Base-by-base conservation (phyloP, 2,797 vertebrate species). In the Limnodromus scolopaceus region DNA sequence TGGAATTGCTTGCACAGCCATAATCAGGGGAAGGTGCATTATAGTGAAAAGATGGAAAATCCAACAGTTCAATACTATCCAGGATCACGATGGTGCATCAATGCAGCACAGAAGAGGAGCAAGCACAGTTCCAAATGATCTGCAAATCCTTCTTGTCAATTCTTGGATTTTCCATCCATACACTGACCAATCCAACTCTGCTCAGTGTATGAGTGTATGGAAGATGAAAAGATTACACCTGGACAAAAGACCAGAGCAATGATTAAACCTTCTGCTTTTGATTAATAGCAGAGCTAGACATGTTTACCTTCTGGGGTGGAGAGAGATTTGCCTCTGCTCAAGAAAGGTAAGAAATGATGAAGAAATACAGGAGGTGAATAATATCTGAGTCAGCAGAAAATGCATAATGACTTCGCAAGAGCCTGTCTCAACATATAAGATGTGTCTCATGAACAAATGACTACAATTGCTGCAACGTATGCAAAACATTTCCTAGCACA, bases 381-480 rank as follows among this genome's bases (percentile, higher is more conserved):
- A 46, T 7, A 19, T 72, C 91, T 83, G 91, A 97, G 66, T 96
- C 54, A 6, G 87, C 95, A 95, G 60, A 93, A 97, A 95, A 70
- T 20, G 19, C 27, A 46, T 80, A 93, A 81, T 46, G 90, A 88
- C 87, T 97, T 94, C 5, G 24, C 95, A 94, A 94, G 97, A 96
- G 68, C 54, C 80, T 92, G 61, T 95, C 95, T 89, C 84, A 28
- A 64, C 16, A 38, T 68, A 23, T 28, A 72, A 91, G 74, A 5
- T 4, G 30, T 7, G 4, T 64, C 69, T 89, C 76, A 22, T 3
- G 39, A 91, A 88, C 85, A 84, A 94, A 84, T 34, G 28, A 55
- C 53, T 89, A 68, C 91, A 92, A 76, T 38, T 66, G 57, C 77
- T 63, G 53, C 74, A 89, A 32, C 4, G 13, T 38, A 83, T 72